A percentile compares a stretch with the other conserved stretches of the same genome.
Conservation (phyloP, 2,113 vertebrate species). For the Ctenomys sociabilis region DNA sequence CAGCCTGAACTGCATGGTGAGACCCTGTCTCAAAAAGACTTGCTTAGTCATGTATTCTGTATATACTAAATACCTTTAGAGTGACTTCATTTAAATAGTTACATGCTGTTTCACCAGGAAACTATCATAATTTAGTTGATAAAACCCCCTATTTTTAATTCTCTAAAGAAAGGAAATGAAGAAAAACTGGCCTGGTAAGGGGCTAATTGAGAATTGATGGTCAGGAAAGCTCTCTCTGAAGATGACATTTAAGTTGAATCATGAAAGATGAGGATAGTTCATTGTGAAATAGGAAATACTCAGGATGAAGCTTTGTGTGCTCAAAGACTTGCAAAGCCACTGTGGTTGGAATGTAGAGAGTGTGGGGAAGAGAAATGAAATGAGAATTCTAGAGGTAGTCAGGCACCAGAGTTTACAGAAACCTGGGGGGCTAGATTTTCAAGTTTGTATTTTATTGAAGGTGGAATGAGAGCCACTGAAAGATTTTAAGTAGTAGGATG, state of each 20-base stretch:
- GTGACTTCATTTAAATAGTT: slow-evolving; percentile 40
- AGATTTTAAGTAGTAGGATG: slow-evolving; percentile 11
- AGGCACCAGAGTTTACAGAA: slow-evolving; percentile 10
- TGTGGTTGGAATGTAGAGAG: background rate
- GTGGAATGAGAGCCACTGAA: background rate
- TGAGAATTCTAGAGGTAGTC: slow-evolving; percentile 1
- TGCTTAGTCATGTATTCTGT: slow-evolving; percentile 2
- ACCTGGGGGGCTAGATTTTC: background rate
- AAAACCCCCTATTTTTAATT: slow-evolving; percentile 39
- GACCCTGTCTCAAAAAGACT: background rate
- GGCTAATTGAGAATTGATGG: background rate
- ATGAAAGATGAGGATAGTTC: slow-evolving; percentile 50
- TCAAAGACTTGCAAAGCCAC: background rate
- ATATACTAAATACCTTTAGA: slow-evolving; percentile 19
- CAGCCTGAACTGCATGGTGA: background rate
- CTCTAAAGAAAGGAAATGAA: slow-evolving; percentile 49
- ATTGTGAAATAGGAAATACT: background rate
- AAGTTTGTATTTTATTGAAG: slow-evolving; percentile 47
- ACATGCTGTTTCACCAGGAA: background rate
- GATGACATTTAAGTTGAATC: slow-evolving; percentile 61
- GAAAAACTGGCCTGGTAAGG: slow-evolving; percentile 43
- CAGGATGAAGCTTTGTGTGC: background rate
- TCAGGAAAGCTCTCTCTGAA: slow-evolving; percentile 32
- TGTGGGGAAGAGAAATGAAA: background rate
- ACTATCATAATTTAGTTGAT: slow-evolving; percentile 4